Evolutionary conservation across 1,140 invertebrate species (phyloP), one percentile per base, ranked within the genome.

Genomic region (Bombus soroeensis): DNA sequence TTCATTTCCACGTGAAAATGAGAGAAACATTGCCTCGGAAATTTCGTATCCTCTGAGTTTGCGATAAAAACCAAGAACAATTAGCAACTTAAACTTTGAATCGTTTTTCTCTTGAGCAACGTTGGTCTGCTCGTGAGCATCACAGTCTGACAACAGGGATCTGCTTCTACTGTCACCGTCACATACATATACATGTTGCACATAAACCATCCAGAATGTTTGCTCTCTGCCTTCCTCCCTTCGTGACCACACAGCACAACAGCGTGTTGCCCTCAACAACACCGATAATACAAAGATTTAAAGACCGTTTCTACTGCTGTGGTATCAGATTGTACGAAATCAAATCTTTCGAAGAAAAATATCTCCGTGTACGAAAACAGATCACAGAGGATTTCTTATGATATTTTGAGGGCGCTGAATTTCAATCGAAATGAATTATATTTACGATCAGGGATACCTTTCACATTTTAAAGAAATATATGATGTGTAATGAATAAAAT

Each of bases 121-220:
- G 41, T 39, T 28, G 18, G 32, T 57, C 66, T 57, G 13, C 34
- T n/a, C 34, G 62, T 18, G 25, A 66, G 8, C 43, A n/a, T 68
- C 72, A 64, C 32, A 28, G 41, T 53, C 43, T 73, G 68, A 72
- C 76, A 64, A 72, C 76, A 62, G 53, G 53, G 76, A 85, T 80
- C 68, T 62, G 76, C 68, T 85, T 72, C 76, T 72, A 80, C 83
- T 80, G 68, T 72, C 39, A 53, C 76, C 39, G 37, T 12, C 22
- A 10, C 34, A 57, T 53, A 18, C 34, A 57, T 53, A 77, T 77
- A 72, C 68, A 78, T n/a, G 39, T 13, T 47, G 18, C 76, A 57
- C 68, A 53, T 85, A 80, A 85, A 85, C 66, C 64, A 80, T 72
- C 83, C 53, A 72, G 57, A 32, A 80, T 72, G 76, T 85, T 85